phyloP scores from a whole-genome alignment of 2,113 vertebrate species.

The Monopterus albus region DNA sequence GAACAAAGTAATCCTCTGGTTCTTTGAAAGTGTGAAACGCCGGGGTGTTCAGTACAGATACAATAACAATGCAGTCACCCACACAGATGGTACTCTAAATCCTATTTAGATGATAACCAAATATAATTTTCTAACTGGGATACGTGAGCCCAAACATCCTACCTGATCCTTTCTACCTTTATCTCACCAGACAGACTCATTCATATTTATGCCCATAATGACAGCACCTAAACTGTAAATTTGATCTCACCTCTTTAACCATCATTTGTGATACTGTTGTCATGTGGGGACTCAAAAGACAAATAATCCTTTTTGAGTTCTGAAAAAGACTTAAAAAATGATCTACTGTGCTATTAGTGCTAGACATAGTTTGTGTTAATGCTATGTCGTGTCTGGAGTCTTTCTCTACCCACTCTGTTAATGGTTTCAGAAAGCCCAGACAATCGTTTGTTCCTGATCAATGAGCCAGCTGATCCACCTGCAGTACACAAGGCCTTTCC shows the following conservation, averaged over 20 bases:
- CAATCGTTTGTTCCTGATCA: no score
- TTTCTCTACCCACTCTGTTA: no score
- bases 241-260: not conserved
- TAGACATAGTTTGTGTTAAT: not conserved
- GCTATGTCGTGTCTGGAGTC: no score
- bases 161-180: constrained; percentile 6
- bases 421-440: no score
- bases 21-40: constrained; percentile 48
- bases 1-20: constrained; percentile 47
- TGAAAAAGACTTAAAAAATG: constrained; percentile 5
- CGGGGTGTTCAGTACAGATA: constrained; percentile 32
- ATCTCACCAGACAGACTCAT: constrained; percentile 24
- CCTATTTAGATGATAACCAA: constrained; percentile 44
- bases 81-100: constrained; percentile 47
- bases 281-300: not conserved
- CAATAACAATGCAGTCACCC: constrained; percentile 42
- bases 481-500: no score
- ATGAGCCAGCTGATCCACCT: no score
- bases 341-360: not conserved
- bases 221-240: not conserved
- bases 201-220: constrained; percentile 14
- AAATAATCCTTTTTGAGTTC: no score
- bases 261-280: not conserved
- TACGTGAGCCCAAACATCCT: constrained; percentile 7
- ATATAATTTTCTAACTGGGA: constrained; percentile 33